Base-by-base conservation (phyloP, 53 echinoderm and acorn worm genomes). In the Arbacia lixula region DNA sequence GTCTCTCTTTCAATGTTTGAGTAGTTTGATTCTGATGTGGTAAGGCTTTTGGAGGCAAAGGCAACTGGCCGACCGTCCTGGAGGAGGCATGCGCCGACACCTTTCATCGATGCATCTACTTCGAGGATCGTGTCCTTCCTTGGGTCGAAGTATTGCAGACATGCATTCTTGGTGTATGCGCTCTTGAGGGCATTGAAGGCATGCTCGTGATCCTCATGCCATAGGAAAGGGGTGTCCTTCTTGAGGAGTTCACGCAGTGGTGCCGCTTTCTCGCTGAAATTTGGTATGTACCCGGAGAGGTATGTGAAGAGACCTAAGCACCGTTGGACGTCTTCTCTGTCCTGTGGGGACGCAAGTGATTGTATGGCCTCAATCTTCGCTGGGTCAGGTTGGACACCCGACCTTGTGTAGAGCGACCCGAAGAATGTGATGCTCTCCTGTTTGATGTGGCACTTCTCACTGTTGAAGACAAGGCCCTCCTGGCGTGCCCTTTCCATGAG, bases 1-100 rank as follows among this genome's bases (percentile, higher is more conserved):
- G 71, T 82, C 32, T 91, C 89, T 14, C 93, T 53, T 38, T 92
- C 89, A 14, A 93, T 93, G 71, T 89, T 92, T 1, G 86, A 92
- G 64, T 92, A 93, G 54, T 89, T 89, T 11, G 74, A 54, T 46
- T 89, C 60, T 11, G 93, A 76, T 74, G 53, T 12, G 55, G 89
- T 71, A 0, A 89, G 62, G 29, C 41, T 74, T 66, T 92, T 92
- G 57, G 89, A 86, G 1, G 92, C 83, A 38, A 89, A 89, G 4
- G 89, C 92, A 5, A 89, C 71, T 0, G 86, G 86, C 66, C 77
- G 76, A 49, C 38, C 68, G 27, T 86, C 74, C 36, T 86, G 87
- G 14, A 90, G 83, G 16, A 88, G 64, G 66, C 84, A 72, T 35
- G 85, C 89, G 11, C 85, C 89, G 27, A 75, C 33, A 4, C 89